Conservation (phyloP, 2,113 vertebrate genomes). For the Anhinga anhinga region DNA sequence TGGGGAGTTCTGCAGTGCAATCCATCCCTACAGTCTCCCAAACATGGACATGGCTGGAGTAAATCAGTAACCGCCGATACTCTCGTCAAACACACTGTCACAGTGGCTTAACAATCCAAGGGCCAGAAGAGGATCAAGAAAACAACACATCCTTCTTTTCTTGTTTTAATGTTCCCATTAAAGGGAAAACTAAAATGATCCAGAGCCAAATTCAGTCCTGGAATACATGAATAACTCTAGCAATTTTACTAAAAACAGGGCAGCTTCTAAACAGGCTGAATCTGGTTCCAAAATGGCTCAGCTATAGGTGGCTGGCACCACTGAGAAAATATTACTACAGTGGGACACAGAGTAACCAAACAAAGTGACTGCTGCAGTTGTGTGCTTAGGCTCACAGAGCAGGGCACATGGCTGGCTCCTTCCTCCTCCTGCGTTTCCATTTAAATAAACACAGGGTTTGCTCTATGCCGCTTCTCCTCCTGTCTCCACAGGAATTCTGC, state of each 20-base stretch:
- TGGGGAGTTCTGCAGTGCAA: not conserved
- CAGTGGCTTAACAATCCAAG: not conserved
- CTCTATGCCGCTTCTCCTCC: not conserved
- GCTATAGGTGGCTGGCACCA: not conserved
- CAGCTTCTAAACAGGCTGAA: not conserved
- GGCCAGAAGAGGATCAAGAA: not conserved
- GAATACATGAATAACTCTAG: not conserved
- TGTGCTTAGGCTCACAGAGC: not conserved
- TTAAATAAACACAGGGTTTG: not conserved
- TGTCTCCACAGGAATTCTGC: not conserved
- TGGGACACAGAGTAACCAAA: not conserved
- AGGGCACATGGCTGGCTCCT: not conserved
- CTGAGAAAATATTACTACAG: not conserved
- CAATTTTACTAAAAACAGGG: not conserved
- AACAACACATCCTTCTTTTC: not conserved
- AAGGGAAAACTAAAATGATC: not conserved
- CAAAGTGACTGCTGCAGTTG: not conserved
- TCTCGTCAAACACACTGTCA: not conserved
- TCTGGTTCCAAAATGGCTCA: not conserved
- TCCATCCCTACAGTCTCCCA: not conserved
- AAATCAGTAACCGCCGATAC: not conserved
- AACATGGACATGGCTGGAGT: not conserved
- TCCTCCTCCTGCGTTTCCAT: not conserved
- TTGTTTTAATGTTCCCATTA: not conserved
- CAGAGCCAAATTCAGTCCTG: not conserved